Evolutionary conservation across 2,113 vertebrate species (phyloP).

Genomic region (Gobio gobio): DNA sequence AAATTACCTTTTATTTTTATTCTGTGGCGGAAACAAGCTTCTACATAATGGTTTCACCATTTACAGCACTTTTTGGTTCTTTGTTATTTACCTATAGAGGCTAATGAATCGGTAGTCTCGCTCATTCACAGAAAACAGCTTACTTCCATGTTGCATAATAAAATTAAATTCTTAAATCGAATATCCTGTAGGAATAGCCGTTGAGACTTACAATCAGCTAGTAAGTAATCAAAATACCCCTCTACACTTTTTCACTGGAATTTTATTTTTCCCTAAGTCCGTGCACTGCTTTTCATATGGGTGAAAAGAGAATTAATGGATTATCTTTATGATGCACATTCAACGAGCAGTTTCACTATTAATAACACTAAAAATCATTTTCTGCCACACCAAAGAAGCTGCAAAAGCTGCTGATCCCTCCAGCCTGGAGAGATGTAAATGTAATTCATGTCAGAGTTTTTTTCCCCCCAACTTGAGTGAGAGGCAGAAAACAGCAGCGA

Average conservation of each 20-base stretch:
- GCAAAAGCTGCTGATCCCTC: slow-evolving; percentile 20
- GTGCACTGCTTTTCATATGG: not conserved
- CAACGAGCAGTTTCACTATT: not conserved
- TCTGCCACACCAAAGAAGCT: slow-evolving; percentile 1
- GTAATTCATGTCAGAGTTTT: slow-evolving; percentile 49
- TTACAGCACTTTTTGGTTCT: not conserved
- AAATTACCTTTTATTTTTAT: too few relatives aligned
- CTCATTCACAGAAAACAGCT: not conserved
- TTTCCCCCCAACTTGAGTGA: slow-evolving; percentile 44
- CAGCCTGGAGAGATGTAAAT: slow-evolving; percentile 39
- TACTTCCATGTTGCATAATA: not conserved
- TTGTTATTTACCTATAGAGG: not conserved
- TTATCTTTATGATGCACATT: not conserved
- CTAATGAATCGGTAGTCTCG: not conserved
- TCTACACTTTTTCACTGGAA: not conserved
- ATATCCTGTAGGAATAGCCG: not conserved
- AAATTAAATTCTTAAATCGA: not conserved
- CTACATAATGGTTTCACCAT: not conserved
- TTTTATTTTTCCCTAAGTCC: not conserved
- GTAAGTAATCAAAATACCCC: not conserved
- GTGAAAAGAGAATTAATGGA: slow-evolving; percentile 7
- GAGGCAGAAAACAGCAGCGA: slow-evolving; percentile 34
- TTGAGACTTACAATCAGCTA: not conserved
- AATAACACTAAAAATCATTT: slow-evolving; percentile 26
- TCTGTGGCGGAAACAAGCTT: too few relatives aligned